Conservation (phyloP, 2,888 invertebrate genomes). For the Athetis lepigone region DNA sequence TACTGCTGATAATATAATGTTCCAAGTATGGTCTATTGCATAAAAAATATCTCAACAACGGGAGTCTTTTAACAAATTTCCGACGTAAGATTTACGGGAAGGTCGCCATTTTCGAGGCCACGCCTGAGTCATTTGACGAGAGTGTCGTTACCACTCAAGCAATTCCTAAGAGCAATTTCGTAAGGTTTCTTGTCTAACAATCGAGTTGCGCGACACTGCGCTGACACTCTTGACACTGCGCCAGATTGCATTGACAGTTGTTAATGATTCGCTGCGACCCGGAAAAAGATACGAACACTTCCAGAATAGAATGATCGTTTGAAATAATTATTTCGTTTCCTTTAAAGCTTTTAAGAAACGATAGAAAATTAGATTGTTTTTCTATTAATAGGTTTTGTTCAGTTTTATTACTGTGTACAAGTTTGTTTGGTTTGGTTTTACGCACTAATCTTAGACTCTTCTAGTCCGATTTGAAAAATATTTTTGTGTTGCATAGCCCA, state of each 20-base stretch:
- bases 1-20: too few relatives aligned
- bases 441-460: too few relatives aligned
- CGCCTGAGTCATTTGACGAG: slow-evolving; percentile 42
- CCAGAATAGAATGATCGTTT: slow-evolving; percentile 16
- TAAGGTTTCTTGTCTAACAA: slow-evolving; percentile 38
- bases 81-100: neutral
- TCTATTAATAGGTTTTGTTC: slow-evolving; percentile 3
- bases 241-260: slow-evolving; percentile 60
- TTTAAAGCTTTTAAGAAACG: slow-evolving; percentile 3
- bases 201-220: slow-evolving; percentile 32
- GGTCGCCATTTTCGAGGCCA: slow-evolving; percentile 22
- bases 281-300: slow-evolving; percentile 32
- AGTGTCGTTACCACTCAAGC: slow-evolving; percentile 52
- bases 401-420: neutral
- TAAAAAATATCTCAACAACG: too few relatives aligned
- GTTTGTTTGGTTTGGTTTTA: too few relatives aligned
- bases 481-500: too few relatives aligned
- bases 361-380: slow-evolving; percentile 8
- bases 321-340: slow-evolving; percentile 22
- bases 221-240: slow-evolving; percentile 28
- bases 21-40: too few relatives aligned
- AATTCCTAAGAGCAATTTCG: slow-evolving; percentile 38
- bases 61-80: too few relatives aligned
- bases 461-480: too few relatives aligned
- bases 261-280: slow-evolving; percentile 45